phyloP scores from a whole-genome alignment of 2,888 invertebrate genomes.

The Corbicula japonica region DNA sequence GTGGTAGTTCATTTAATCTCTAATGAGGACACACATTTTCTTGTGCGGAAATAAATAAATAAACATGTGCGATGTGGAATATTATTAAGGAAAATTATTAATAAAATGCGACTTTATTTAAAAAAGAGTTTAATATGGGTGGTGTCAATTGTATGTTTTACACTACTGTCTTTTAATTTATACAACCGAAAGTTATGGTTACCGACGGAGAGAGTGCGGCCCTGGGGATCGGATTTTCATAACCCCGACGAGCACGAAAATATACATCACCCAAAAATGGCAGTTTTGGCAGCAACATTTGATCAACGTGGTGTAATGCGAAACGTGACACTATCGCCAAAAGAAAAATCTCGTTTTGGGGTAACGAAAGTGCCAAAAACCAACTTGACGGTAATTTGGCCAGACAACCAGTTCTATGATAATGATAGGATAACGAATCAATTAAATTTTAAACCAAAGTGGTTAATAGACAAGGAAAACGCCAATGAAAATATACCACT shows the following conservation, averaged over 20 bases:
- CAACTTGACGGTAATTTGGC: slow-evolving; percentile 53
- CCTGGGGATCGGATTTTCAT: slow-evolving; percentile 58
- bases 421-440: slow-evolving; percentile 83
- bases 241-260: slow-evolving; percentile 24
- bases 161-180: slow-evolving; percentile 69
- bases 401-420: slow-evolving; percentile 61
- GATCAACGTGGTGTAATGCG: slow-evolving; percentile 43
- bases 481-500: slow-evolving; percentile 55
- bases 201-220: slow-evolving; percentile 39
- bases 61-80: no score
- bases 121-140: slow-evolving; percentile 69
- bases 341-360: background rate
- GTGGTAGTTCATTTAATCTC: no score
- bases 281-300: background rate
- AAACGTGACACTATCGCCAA: background rate
- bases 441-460: slow-evolving; percentile 74
- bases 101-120: slow-evolving; percentile 67
- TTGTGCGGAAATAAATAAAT: no score
- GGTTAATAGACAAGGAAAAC: slow-evolving; percentile 43
- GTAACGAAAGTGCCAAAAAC: background rate
- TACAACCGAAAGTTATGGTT: slow-evolving; percentile 72
- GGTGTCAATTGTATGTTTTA: slow-evolving; percentile 58
- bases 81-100: no score
- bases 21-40: no score
- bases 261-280: background rate